A percentile compares a stretch with the other conserved stretches of the same genome.
Conservation (phyloP, 2,888 invertebrate genomes). For the Epirrhoe tristata region DNA sequence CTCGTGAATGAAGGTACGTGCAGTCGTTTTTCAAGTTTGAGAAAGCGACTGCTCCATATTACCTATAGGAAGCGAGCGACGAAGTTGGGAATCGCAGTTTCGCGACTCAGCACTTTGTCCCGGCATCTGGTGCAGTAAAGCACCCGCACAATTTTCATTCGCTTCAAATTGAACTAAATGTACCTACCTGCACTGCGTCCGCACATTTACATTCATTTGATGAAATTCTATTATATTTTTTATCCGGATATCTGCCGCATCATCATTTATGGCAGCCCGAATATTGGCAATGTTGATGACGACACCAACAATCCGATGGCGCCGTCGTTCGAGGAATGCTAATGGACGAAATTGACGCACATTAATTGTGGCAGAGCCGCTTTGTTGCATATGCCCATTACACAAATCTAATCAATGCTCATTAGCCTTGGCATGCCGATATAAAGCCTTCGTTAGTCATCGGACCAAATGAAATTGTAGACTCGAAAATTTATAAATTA, state of each 20-base stretch:
- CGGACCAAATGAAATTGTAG: constrained; percentile 26
- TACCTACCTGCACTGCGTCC: constrained; percentile 47
- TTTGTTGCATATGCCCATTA: constrained; percentile 45
- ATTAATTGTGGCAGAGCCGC: constrained; percentile 63
- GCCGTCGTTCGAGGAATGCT: constrained; percentile 66
- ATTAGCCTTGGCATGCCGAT: constrained; percentile 28
- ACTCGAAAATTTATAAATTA: constrained; percentile 14
- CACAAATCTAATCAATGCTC: constrained; percentile 40
- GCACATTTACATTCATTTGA: constrained; percentile 57
- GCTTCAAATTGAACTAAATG: constrained; percentile 56
- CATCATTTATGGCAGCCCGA: constrained; percentile 63
- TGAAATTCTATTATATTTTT: constrained; percentile 55
- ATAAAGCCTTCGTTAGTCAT: constrained; percentile 28
- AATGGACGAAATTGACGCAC: constrained; percentile 67
- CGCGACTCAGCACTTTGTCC: constrained; percentile 62
- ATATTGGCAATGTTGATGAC: constrained; percentile 67
- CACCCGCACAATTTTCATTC: constrained; percentile 53
- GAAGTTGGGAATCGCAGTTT: constrained; percentile 61
- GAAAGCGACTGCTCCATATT: constrained; percentile 68
- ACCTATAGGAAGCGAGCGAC: constrained; percentile 59
- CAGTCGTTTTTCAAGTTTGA: constrained; percentile 64
- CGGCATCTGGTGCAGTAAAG: constrained; percentile 64
- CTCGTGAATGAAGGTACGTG: constrained; percentile 56
- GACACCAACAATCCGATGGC: constrained; percentile 64
- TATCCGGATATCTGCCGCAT: constrained; percentile 52